Evolutionary conservation across 2,888 invertebrate genomes (phyloP), one percentile per base, ranked within the genome.

Genomic region (Drosophila subsilvestris): DNA sequence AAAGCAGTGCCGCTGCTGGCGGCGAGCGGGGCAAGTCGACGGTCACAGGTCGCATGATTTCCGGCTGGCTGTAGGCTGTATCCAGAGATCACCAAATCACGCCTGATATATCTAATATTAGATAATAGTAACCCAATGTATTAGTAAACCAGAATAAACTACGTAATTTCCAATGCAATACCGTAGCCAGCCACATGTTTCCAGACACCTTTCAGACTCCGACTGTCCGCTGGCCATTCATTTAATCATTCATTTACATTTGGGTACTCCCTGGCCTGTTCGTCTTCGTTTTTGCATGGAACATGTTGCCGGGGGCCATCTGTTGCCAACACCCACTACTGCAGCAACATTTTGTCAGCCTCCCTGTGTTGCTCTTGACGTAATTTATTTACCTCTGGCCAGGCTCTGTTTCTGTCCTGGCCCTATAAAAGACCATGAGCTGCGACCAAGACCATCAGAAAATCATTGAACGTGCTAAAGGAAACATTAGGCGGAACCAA

Each of bases 31-130:
- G 96, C 12, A 95, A 94, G 88, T 96, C 96, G 3, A 95, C 94
- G 86, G 94, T 95, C 1, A 95, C 96, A 0, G 96, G 96, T 0
- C 95, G 94, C 91, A 93, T 95, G 74, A 94, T 95, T 70, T 94
- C 95, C 17, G 96, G 96, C 1, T 96, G 96, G 96, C 93, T 96
- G 60, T 96, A 93, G 93, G 32, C 25, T 18, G 18, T 10, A 8
- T 4, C 18, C 17, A 18, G 22, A 20, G 10, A 3, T 18, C 20
- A 20, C 22, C 22, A n/a, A 8, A 5, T 18, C 17, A 17, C 18
- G 20, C 47, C 25, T 14, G 6, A 17, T 10, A 53, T 12, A 17
- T 10, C 48, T 12, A 44, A 4, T 25, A 54, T 48, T 48, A 32
- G 42, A 43, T 54, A 50, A 2, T 37, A 37, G 37, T 37, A 37